Base-by-base conservation (phyloP, 2,888 invertebrate species). In the Erebia epiphron region DNA sequence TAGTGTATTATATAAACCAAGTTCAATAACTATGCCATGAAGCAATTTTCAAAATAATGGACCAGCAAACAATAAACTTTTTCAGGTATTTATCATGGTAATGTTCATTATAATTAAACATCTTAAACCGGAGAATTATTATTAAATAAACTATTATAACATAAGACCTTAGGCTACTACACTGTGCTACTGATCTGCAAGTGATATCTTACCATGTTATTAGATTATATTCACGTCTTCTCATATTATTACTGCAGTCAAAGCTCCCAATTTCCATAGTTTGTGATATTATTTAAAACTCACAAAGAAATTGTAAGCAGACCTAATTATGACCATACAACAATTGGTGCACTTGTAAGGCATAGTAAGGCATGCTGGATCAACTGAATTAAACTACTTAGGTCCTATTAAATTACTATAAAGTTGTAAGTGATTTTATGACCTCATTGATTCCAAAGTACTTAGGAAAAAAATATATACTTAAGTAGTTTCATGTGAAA, bases 241-340 rank as follows among this genome's bases (percentile, higher is more conserved):
- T 10, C 0, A 10, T n/a, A 50, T 50, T 9, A 26, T 13, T 14
- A 26, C 14, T 26, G 26, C 56, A 57, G 26, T 57, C 56, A 57
- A 57, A 57, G 26, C 56, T 57, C 56, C 56, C 7, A 18, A 21
- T 57, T 57, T 57, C 14, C 11, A 26, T 56, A 26, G 16, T 52
- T 16, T 52, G 52, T 54, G 18, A 2, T 26, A 57, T 13, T 26
- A 21, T 21, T 54, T 10, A 18, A 9, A 8, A 21, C 21, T 56
- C 21, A 13, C 18, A 21, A 14, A 21, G 26, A 21, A 11, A 56
- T 14, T 57, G 56, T 26, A 52, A 52, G 52, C 16, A 52, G 16
- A 16, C 16, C 16, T n/a, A 54, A 16, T 10, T 54, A 26, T 56
- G 56, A 77, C 77, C 79, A 66, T 56, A 62, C 69, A 67, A 41